Evolutionary conservation across 2,797 vertebrate species (phyloP), one percentile per base, ranked within the genome.

Genomic region (Scolopax bukidnonensis): DNA sequence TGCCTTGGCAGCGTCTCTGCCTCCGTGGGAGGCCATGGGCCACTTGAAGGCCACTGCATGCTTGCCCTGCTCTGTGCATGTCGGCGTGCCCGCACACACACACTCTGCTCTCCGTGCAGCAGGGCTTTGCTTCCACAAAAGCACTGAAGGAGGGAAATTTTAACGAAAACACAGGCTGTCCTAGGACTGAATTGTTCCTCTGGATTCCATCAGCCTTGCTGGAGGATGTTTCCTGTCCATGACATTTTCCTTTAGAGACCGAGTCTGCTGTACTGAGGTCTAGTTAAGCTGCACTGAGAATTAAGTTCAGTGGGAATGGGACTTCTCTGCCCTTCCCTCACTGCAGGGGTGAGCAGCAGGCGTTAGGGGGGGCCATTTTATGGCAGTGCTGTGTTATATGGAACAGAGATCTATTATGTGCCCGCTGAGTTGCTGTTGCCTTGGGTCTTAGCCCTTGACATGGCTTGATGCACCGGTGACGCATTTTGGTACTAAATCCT

Each of bases 91-190:
- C 0, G 36, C 10, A 0, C 16, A 2, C n/a, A 33, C 53, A 1
- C 0, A 1, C 77, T 28, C 59, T 0, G 4, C 65, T 84, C 59
- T 21, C 56, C 4, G 15, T 0, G 50, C 85, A 5, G 71, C 91
- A 9, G 76, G 59, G 87, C 67, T 92, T 21, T 4, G 77, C 77
- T 87, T 61, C 0, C 2, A 38, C 41, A 20, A 25, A 11, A 32
- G 17, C 32, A 17, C 17, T 17, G 14, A 19, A 48, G 63, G 65
- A 51, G 68, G 24, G 50, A 5, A 3, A 30, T 51, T 5, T 18
- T 8, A 20, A 41, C 80, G 53, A 28, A 41, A 38, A 47, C 2
- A 7, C n/a, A 2, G 61, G 43, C 12, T n/a, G 2, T 47, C 23
- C 40, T 33, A 24, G 59, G 36, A 1, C 25, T 41, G 27, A 24